Evolutionary conservation across 1,140 invertebrate species (phyloP).

Genomic region (Spodoptera frugiperda): DNA sequence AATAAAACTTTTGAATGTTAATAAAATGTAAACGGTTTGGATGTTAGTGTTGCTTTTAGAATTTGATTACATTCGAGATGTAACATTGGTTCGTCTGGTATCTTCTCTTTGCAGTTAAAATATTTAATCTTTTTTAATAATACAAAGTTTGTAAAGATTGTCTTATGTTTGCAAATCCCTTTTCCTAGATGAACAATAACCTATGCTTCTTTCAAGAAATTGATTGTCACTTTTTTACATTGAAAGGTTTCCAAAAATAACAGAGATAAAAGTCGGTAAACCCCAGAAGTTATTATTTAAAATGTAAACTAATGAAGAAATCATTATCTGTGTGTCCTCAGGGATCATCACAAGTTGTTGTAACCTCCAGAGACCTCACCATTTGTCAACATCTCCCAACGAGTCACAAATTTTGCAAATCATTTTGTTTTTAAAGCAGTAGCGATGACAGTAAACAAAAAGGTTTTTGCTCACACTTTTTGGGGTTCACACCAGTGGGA

Average conservation of each 20-base stretch:
- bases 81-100: too few species aligned
- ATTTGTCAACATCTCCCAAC: conserved; percentile 43
- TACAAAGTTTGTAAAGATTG: too few species aligned
- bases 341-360: neutral
- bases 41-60: too few species aligned
- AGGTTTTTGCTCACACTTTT: conserved; percentile 28
- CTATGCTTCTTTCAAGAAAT: too few species aligned
- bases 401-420: conserved; percentile 36
- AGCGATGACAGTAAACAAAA: conserved; percentile 44
- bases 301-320: conserved; percentile 49
- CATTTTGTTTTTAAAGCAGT: conserved; percentile 41
- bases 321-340: conserved; percentile 31
- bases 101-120: too few species aligned
- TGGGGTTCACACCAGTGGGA: neutral
- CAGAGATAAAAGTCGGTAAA: neutral
- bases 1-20: neutral
- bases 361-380: conserved; percentile 5
- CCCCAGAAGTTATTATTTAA: conserved; percentile 20
- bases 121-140: too few species aligned
- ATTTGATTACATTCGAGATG: too few species aligned
- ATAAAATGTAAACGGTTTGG: too few species aligned
- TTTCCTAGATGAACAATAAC: too few species aligned
- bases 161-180: too few species aligned
- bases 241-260: neutral
- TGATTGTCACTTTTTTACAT: too few species aligned